A percentile compares a stretch with the other conserved stretches of the same genome.
phyloP scores from a whole-genome alignment of 2,797 vertebrate genomes.

The Thunnus albacares region DNA sequence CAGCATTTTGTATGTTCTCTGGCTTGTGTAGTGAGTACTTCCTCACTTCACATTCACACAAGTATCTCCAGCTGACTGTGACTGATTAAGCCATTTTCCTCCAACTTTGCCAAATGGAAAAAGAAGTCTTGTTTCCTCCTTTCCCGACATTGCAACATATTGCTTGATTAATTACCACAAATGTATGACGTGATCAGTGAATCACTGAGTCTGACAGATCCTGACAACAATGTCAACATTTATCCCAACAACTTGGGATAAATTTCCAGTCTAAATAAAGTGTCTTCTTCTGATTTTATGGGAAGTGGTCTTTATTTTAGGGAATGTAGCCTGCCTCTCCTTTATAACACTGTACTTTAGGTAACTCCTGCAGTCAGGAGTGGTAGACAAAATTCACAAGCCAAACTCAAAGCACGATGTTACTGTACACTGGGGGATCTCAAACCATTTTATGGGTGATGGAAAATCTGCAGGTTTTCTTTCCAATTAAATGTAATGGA shows the following conservation, averaged over 20 bases:
- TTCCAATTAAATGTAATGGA: constrained; percentile 31
- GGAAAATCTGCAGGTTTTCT: constrained; percentile 16
- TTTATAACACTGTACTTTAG: not conserved
- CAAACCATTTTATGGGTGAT: constrained; percentile 18
- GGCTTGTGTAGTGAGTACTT: too few species aligned
- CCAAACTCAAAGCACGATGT: constrained; percentile 4
- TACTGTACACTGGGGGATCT: constrained; percentile 11
- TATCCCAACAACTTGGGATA: not conserved
- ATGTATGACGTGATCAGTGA: not conserved
- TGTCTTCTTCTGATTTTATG: not conserved
- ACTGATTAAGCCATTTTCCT: not conserved
- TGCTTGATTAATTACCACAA: too few species aligned
- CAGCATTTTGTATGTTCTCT: too few species aligned
- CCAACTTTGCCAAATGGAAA: not conserved
- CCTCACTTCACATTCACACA: too few species aligned
- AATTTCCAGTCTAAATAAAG: not conserved
- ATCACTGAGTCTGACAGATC: not conserved
- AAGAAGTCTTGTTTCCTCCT: not conserved
- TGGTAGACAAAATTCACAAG: not conserved
- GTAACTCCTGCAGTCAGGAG: not conserved
- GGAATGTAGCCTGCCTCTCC: not conserved
- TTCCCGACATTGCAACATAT: not conserved
- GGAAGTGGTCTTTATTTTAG: constrained; percentile 1
- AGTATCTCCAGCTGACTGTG: not conserved
- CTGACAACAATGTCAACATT: not conserved